Conservation (phyloP, 2,797 vertebrate genomes). For the Sebastes flavidus region DNA sequence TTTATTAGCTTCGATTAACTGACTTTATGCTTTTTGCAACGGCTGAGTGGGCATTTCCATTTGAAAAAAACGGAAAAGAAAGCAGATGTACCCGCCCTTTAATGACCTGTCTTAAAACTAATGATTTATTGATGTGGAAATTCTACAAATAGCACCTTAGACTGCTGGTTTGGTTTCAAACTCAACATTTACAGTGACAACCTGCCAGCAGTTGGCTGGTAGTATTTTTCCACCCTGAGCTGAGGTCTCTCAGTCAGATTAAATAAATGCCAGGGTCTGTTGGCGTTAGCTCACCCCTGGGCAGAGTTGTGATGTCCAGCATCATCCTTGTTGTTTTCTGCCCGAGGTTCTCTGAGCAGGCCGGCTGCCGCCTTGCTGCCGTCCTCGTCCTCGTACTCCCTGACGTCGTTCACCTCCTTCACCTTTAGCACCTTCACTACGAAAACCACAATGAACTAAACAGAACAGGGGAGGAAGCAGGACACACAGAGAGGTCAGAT, state of each 20-base stretch:
- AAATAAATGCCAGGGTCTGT: not conserved
- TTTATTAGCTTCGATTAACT: too few relatives aligned
- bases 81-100: too few relatives aligned
- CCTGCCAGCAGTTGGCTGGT: not conserved
- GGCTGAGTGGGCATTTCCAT: too few relatives aligned
- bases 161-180: conserved; percentile 11
- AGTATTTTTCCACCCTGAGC: not conserved
- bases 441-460: conserved; percentile 92
- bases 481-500: not conserved
- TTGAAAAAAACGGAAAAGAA: too few relatives aligned
- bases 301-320: conserved; percentile 74
- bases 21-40: too few relatives aligned
- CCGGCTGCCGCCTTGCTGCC: conserved; percentile 47
- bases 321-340: conserved; percentile 51
- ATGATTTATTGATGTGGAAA: conserved; percentile 28
- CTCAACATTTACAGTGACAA: conserved; percentile 14
- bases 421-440: conserved; percentile 92
- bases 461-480: not conserved
- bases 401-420: conserved; percentile 90
- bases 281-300: conserved; percentile 79
- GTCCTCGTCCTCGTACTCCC: conserved; percentile 91
- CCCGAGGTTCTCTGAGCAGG: conserved; percentile 28
- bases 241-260: not conserved
- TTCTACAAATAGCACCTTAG: conserved; percentile 28
- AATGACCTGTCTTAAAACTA: not conserved